A percentile compares a stretch with the other conserved stretches of the same genome.
Evolutionary conservation across 2,113 vertebrate genomes (phyloP).

Genomic region (Aegithalos caudatus): DNA sequence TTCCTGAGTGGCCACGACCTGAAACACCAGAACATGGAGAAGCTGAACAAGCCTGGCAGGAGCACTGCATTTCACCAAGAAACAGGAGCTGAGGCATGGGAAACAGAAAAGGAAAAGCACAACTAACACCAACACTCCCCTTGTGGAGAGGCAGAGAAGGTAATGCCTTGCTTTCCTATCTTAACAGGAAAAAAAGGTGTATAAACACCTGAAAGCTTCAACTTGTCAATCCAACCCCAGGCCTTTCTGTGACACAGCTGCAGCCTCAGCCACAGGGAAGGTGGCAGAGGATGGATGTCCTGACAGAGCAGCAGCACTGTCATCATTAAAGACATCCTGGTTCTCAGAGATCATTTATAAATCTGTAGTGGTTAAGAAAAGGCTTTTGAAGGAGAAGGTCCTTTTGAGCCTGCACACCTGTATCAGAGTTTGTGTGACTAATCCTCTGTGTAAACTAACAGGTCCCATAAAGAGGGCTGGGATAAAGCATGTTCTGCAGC

Average conservation of each 20-base stretch:
- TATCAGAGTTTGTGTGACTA: background rate
- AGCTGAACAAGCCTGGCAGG: background rate
- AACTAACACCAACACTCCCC: background rate
- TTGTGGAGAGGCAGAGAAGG: background rate
- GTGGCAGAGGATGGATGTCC: background rate
- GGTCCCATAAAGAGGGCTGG: background rate
- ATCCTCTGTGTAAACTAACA: background rate
- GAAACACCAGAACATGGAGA: background rate
- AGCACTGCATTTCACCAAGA: background rate
- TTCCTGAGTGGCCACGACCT: background rate
- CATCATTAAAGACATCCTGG: background rate
- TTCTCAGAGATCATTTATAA: background rate
- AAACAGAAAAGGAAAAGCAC: background rate
- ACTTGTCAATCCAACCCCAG: background rate
- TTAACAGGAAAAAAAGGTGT: background rate
- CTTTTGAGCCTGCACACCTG: background rate
- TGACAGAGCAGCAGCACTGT: background rate
- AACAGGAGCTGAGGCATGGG: background rate
- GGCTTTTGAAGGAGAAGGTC: background rate
- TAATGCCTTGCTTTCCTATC: background rate
- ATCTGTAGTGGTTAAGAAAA: background rate
- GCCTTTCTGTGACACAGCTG: background rate
- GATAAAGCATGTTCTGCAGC: background rate
- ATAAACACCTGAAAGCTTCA: background rate
- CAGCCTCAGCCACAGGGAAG: background rate